Base-by-base conservation (phyloP, 1,140 invertebrate species). In the Octopus bimaculoides region DNA sequence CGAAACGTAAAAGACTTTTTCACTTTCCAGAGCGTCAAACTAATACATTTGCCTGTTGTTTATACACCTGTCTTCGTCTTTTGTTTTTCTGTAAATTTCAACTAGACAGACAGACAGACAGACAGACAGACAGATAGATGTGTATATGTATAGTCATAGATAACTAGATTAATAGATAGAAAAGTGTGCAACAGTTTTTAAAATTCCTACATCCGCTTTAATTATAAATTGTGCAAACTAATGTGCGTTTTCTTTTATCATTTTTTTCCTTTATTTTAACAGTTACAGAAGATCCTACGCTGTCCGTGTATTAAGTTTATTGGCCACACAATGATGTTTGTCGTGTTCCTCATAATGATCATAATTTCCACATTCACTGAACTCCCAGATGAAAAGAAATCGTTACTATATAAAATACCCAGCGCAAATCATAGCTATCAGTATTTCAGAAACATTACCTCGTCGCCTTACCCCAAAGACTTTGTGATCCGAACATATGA, bases 271-370 rank as follows among this genome's bases (percentile, higher is more conserved):
- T 12, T n/a, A 79, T 83, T 77, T 82, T 78, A 78, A 55, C 81
- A 90, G 89, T 71, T 86, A 53, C 85, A 86, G 0, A 81, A 82
- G 26, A 85, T 89, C 61, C 85, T 89, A 56, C 79, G 82, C 8
- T 86, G 84, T 69, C 89, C 89, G 5, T 88, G 87, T 80, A 85
- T 90, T 3, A 90, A 89, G 83, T 89, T 90, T 75, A 87, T 90
- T 54, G 86, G 85, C 53, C 92, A 92, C 71, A 89, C 92, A 4
- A 91, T 92, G 14, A 92, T 92, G n/a, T 94, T 93, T 81, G 74
- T 93, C 2, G 85, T 93, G 20, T 94, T 94, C 84, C 90, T 94
- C 0, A 83, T 91, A 0, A 88, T 94, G 80, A 90, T 93, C 41
- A 92, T 94, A 78, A 85, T 87, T 54, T 88, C 85, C 10, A 87